Evolutionary conservation across 1,140 invertebrate genomes (phyloP), one percentile per base, ranked within the genome.

Genomic region (Drosophila nigromelanica): DNA sequence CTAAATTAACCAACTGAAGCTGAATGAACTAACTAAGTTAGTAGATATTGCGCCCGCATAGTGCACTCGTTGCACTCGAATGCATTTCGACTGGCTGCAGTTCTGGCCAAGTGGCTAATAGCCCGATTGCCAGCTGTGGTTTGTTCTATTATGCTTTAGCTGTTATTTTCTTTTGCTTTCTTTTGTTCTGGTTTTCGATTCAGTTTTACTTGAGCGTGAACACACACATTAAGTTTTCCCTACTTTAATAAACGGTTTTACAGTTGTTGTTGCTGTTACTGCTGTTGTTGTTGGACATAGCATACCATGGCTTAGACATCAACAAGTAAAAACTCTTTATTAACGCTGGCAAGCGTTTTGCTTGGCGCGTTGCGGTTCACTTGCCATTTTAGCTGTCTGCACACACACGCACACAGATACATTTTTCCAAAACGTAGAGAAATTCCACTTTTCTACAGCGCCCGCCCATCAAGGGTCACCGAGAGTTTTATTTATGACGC

Each of bases 171-270:
- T 30, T 75, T 73, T 82, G 75, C 67, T 70, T 77, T 54, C 54
- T 74, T 58, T 55, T 68, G 55, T 76, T 76, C 45, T 55, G 66
- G 59, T 66, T 76, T 89, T 56, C 77, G 85, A 85, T 86, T 80
- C 80, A 66, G 80, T 89, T 78, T 85, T 86, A 90, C 86, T 89
- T 89, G 80, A 89, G 86, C 83, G 85, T 89, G 85, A 89, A 89
- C 76, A 68, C 50, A 80, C 61, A 78, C 64, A 78, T 89, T 89
- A 89, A 78, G 69, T 73, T 89, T 89, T 85, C 85, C 86, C 86
- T 78, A 83, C 62, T 71, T 80, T 85, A 90, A 85, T 89, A 74
- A 80, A 85, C 75, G 86, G 77, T 71, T 73, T 55, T 37, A 64
- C 55, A 33, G 51, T 68, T 73, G 52, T 45, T 52, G 18, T 39